phyloP scores from a whole-genome alignment of 2,797 vertebrate genomes.

The Galagoides demidoff region DNA sequence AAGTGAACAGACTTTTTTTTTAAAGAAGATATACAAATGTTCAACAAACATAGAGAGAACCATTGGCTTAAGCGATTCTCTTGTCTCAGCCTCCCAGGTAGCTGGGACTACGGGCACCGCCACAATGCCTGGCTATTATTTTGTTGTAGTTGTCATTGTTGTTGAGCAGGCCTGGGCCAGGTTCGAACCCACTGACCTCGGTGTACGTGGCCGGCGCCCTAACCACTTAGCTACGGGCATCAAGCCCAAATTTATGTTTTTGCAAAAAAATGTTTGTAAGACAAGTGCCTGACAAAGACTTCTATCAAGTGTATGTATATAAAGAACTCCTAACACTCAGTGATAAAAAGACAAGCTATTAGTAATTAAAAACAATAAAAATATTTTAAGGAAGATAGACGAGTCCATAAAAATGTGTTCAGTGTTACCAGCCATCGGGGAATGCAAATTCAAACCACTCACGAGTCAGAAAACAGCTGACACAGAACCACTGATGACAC shows the following conservation, averaged over 20 bases:
- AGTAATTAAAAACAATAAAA: neutral
- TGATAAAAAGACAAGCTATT: neutral
- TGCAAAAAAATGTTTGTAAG: neutral
- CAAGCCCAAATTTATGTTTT: no score
- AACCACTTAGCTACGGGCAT: no score
- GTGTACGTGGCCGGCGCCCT: no score
- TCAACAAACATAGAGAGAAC: neutral
- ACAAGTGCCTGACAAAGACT: neutral
- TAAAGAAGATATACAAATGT: neutral
- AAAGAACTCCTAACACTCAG: neutral
- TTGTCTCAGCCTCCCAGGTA: no score
- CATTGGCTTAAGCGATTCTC: no score
- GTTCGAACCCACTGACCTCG: no score
- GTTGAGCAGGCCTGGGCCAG: no score
- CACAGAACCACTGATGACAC: neutral
- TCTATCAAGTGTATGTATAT: neutral
- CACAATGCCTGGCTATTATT: no score
- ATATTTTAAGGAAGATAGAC: neutral
- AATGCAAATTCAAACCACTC: neutral
- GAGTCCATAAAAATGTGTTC: rapidly evolving
- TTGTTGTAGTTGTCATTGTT: no score
- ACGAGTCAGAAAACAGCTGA: neutral
- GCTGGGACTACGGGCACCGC: no score
- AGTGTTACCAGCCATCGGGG: rapidly evolving
- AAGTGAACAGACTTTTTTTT: neutral